Conservation (phyloP, 2,113 vertebrate genomes). For the rabbit (Oryctolagus cuniculus) region DNA sequence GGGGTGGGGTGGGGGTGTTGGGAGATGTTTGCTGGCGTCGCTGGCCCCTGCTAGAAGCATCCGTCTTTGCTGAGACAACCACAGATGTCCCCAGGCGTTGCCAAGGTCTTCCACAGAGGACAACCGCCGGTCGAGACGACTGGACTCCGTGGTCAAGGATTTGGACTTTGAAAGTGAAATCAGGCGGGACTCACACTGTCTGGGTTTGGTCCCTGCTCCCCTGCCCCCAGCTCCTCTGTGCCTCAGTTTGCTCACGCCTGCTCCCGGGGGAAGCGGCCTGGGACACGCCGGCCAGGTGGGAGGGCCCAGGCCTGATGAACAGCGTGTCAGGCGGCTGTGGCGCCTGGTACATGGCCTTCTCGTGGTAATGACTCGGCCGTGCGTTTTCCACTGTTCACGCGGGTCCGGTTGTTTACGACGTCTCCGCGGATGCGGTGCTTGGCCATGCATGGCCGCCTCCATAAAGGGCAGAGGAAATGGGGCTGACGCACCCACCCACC, state of each 20-base stretch:
- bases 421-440: neutral
- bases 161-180: neutral
- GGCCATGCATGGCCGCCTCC: neutral
- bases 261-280: neutral
- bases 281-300: fast-evolving
- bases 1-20: neutral
- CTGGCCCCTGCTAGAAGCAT: neutral
- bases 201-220: neutral
- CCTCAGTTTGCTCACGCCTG: neutral
- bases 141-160: neutral
- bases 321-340: neutral
- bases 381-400: neutral
- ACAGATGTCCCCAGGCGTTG: neutral
- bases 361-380: conserved; percentile 2
- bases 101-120: neutral
- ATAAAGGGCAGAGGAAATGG: conserved; percentile 51
- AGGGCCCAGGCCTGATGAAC: neutral
- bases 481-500: neutral
- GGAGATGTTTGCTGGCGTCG: neutral
- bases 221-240: neutral
- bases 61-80: neutral
- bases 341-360: neutral
- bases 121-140: neutral
- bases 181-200: neutral
- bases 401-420: conserved; percentile 50